These are phyloP conservation scores for Pyralis farinalis DNA, from an alignment of 2,888 invertebrate species.

Conservation along the genomic window DNA sequence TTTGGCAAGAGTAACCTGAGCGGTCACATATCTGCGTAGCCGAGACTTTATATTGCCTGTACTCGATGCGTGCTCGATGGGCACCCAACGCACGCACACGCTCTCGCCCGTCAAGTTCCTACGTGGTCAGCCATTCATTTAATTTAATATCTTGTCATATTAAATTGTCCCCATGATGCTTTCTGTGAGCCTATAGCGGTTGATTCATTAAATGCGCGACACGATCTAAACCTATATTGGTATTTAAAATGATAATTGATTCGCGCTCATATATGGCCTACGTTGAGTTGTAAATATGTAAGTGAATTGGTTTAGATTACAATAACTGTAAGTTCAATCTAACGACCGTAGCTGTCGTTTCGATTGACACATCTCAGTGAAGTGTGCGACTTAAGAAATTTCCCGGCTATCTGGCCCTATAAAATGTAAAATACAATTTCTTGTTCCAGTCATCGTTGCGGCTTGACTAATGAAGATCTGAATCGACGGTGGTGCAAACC, in stretches of 20 bases:
- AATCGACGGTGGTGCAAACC: constrained; percentile 93
- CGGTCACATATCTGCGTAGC: too few species aligned
- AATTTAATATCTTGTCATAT: constrained; percentile 60
- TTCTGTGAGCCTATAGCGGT: too few species aligned
- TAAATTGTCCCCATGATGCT: constrained; percentile 41
- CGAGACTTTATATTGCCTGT: too few species aligned
- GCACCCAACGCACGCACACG: constrained; percentile 24
- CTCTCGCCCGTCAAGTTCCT: constrained; percentile 30
- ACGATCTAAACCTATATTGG: too few species aligned
- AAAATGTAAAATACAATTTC: constrained; percentile 54
- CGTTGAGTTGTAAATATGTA: constrained; percentile 41
- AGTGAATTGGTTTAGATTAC: constrained; percentile 33
- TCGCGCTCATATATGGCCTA: too few species aligned
- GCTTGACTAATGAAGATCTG: constrained; percentile 91
- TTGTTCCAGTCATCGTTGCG: constrained; percentile 89
- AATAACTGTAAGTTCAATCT: constrained; percentile 33
- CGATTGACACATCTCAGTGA: constrained; percentile 45
- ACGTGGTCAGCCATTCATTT: constrained; percentile 60
- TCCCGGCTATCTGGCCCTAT: constrained; percentile 52
- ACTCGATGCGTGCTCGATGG: constrained; percentile 17
- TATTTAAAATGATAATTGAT: too few species aligned
- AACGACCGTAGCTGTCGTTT: constrained; percentile 41
- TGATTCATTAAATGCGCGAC: too few species aligned
- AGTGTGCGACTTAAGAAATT: constrained; percentile 24
- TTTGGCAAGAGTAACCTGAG: too few species aligned